A percentile compares a stretch with the other conserved stretches of the same genome.
phyloP scores from a whole-genome alignment of 2,113 vertebrate species.

The Lepus europaeus region DNA sequence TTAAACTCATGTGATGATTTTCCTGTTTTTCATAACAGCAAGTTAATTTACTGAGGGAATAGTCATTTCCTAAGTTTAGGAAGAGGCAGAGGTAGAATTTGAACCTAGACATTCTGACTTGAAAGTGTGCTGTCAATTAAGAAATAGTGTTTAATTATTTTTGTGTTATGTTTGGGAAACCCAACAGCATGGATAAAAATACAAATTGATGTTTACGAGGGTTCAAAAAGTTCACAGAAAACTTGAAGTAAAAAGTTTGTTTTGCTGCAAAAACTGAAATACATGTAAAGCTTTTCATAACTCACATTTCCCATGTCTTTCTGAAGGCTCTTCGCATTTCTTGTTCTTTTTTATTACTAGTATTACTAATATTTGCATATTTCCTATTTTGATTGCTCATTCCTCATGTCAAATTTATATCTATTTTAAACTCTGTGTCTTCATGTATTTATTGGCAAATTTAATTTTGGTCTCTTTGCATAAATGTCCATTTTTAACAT shows the following conservation, averaged over 20 bases:
- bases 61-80: background rate
- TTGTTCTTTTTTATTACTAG: background rate
- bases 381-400: background rate
- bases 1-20: background rate
- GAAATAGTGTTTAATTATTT: background rate
- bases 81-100: background rate
- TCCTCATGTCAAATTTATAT: background rate
- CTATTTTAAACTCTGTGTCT: slow-evolving; percentile 1
- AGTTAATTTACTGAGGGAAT: background rate
- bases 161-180: background rate
- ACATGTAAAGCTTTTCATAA: no score
- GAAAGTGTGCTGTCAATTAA: background rate
- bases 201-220: background rate
- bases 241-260: no score
- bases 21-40: background rate
- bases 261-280: no score
- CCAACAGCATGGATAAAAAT: background rate
- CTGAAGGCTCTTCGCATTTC: background rate
- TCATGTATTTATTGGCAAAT: background rate
- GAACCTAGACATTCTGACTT: background rate
- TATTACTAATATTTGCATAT: background rate
- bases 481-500: background rate
- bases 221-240: no score
- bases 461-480: background rate
- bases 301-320: no score